Evolutionary conservation across 2,797 vertebrate genomes (phyloP), one percentile per base, ranked within the genome.

Genomic region (Halcyon chelicuti): DNA sequence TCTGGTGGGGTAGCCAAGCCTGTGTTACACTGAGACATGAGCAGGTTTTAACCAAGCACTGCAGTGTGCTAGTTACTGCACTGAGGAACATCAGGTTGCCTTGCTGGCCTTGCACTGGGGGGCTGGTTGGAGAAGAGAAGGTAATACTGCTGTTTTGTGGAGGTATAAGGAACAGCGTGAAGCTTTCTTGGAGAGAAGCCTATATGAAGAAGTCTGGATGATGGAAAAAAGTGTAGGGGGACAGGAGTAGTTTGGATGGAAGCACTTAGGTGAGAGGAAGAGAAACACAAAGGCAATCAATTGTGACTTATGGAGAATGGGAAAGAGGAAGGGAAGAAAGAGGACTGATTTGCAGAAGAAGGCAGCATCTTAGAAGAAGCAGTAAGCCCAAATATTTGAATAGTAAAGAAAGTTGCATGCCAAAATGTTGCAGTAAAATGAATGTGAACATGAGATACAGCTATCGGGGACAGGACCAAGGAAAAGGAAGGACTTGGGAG

Each of bases 1-100:
- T 33, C 57, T 91, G 28, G 29, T 84, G 31, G 7, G 4, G 12
- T 58, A 70, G 52, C 46, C 66, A 75, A 71, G 35, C 26, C 55
- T 16, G 2, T 0, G 0, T 78, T 52, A 20, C 0, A 0, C 65
- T 77, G 40, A 80, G 35, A 35, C 58, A 33, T 0, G 0, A 51
- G 16, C 51, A 76, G 8, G 44, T 70, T 87, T 37, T 70, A 73
- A 17, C 14, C 25, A 54, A 15, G 39, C 31, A n/a, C 39, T 5
- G 11, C 40, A 40, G 14, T 0, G 0, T 49, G 33, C 12, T 19
- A 52, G 28, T 72, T 49, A 20, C 5, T 23, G 46, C 6, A 15
- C 52, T 87, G n/a, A 60, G 42, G 47, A 78, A 5, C 14, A 16
- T 37, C 12, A 40, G 18, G 22, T 52, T 94, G 78, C 5, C 14